Conservation (phyloP, 2,113 vertebrate species). For the Sterna hirundo region DNA sequence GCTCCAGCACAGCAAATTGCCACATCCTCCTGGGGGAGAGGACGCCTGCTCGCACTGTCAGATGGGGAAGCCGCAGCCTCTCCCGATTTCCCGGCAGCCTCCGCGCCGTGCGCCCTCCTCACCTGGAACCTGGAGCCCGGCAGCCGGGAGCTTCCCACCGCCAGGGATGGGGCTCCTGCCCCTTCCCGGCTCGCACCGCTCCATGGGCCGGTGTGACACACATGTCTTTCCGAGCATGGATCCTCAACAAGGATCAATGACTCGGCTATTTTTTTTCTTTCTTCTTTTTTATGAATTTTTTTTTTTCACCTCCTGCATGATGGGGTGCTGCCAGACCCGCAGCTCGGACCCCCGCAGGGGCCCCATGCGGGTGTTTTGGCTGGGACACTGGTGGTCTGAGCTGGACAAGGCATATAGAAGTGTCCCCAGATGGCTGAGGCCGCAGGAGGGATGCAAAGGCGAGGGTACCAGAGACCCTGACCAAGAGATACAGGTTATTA, state of each 20-base stretch:
- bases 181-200: not conserved
- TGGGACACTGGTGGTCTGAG: not conserved
- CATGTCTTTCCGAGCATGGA: accelerated
- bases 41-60: accelerated
- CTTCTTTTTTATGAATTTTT: not conserved
- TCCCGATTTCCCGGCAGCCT: accelerated
- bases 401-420: accelerated
- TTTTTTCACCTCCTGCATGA: not conserved
- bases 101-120: accelerated
- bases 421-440: not conserved
- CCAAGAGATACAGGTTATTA: not conserved
- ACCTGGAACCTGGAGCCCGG: not conserved
- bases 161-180: not conserved
- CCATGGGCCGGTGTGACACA: accelerated
- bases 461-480: not conserved
- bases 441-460: accelerated
- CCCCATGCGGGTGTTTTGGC: not conserved
- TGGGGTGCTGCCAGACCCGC: not conserved
- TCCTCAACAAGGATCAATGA: not conserved
- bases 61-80: not conserved
- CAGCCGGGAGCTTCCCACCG: accelerated
- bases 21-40: not conserved
- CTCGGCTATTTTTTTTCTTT: not conserved
- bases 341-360: not conserved
- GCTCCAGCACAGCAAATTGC: conserved; percentile 12